phyloP scores from a whole-genome alignment of 2,888 invertebrate genomes.

The Crossocerus cetratus region DNA sequence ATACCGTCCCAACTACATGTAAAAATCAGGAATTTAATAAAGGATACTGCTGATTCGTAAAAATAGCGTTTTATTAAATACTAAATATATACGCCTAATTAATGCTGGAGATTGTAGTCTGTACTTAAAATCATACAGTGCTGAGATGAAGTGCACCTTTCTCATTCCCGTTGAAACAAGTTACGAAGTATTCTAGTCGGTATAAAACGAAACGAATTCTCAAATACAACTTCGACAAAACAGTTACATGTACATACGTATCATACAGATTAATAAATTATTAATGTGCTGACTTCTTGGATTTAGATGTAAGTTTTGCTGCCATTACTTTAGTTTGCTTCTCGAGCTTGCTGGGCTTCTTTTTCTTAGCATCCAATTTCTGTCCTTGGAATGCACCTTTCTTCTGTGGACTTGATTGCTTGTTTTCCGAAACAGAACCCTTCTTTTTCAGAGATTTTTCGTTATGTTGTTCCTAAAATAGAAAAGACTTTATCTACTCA shows the following conservation, averaged over 20 bases:
- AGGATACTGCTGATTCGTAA: constrained; percentile 33
- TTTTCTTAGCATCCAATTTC: constrained; percentile 80
- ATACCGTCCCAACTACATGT: constrained; percentile 85
- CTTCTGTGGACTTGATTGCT: constrained; percentile 21
- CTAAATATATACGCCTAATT: constrained; percentile 28
- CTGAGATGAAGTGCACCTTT: neutral
- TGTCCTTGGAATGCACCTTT: constrained; percentile 78
- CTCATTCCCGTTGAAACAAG: neutral
- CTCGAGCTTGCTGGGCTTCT: constrained; percentile 79
- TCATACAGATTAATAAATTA: neutral
- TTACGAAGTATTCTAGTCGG: neutral
- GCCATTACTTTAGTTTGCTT: constrained; percentile 80
- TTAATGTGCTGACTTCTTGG: constrained; percentile 52
- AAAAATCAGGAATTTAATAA: constrained; percentile 79
- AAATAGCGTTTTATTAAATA: constrained; percentile 40
- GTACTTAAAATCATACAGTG: constrained; percentile 2
- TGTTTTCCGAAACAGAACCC: neutral
- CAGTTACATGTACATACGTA: neutral
- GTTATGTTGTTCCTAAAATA: constrained; percentile 26
- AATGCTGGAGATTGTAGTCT: constrained; percentile 21
- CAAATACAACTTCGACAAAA: neutral
- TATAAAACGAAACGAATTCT: neutral
- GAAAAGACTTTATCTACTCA: constrained; percentile 14
- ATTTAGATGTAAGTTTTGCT: constrained; percentile 78
- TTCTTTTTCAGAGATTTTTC: constrained; percentile 18